A percentile compares a stretch with the other conserved stretches of the same genome.
These are phyloP conservation scores for Calosoma granatense DNA, from an alignment of 1,140 invertebrate species.

Conservation along the genomic window DNA sequence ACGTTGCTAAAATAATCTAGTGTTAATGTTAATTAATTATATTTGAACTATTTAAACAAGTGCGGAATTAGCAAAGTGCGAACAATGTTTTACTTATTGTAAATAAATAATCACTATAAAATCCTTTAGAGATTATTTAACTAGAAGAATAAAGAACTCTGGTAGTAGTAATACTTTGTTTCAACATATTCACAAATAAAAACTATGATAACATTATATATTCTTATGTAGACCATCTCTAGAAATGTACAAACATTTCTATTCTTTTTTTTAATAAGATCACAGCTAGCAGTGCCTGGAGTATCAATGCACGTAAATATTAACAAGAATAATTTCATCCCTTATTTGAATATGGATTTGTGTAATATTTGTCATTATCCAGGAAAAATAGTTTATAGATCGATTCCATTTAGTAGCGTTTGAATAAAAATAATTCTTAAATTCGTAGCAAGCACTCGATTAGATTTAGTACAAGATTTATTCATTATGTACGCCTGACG, in stretches of 20 bases:
- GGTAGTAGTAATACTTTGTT: conserved; percentile 6
- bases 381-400: not conserved
- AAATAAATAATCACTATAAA: not conserved
- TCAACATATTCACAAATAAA: conserved; percentile 7
- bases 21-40: not conserved
- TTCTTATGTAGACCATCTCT: conserved; percentile 8
- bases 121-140: conserved; percentile 5
- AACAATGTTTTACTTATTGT: not conserved
- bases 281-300: conserved; percentile 7
- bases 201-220: conserved; percentile 9
- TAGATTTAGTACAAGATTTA: too few relatives aligned
- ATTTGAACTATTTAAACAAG: conserved; percentile 1
- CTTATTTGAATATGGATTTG: conserved; percentile 1
- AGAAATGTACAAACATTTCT: conserved; percentile 3
- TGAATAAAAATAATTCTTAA: too few relatives aligned
- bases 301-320: conserved; percentile 3
- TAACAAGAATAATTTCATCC: not conserved
- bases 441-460: too few relatives aligned
- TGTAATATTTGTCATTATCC: not conserved
- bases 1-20: not conserved
- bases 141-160: conserved; percentile 9
- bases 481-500: too few relatives aligned
- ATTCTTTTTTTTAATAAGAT: conserved; percentile 6
- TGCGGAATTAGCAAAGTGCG: conserved; percentile 3
- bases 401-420: not conserved